A percentile compares a stretch with the other conserved stretches of the same genome.
Conservation (phyloP, 1,140 invertebrate genomes). For the Drosophila fuyamai region DNA sequence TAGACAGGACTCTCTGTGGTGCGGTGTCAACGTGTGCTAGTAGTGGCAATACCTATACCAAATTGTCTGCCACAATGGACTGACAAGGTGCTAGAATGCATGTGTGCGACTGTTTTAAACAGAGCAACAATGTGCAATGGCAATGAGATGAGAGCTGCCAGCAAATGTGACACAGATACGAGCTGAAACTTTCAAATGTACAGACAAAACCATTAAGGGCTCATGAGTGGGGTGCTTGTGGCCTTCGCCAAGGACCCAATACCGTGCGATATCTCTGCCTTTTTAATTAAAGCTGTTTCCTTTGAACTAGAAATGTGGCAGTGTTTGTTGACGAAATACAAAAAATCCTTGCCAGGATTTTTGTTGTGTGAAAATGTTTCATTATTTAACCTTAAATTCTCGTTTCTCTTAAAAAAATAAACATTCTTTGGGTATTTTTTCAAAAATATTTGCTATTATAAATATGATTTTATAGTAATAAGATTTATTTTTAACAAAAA, state of each 20-base stretch:
- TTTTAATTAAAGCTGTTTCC: constrained; percentile 16
- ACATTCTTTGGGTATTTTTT: too few relatives aligned
- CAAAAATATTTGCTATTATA: neutral
- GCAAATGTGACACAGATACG: constrained; percentile 43
- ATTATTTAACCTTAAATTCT: too few relatives aligned
- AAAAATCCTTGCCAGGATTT: too few relatives aligned
- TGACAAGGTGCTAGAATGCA: constrained; percentile 49
- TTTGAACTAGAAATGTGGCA: constrained; percentile 2
- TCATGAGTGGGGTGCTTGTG: neutral
- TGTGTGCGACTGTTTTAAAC: constrained; percentile 29
- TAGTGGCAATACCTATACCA: constrained; percentile 32
- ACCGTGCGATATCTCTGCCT: neutral
- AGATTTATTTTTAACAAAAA: too few relatives aligned
- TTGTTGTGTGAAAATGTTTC: too few relatives aligned
- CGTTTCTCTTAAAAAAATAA: too few relatives aligned
- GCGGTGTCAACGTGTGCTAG: constrained; percentile 33
- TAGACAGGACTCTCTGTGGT: constrained; percentile 40
- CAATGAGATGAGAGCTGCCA: constrained; percentile 42
- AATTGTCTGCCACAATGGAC: constrained; percentile 52
- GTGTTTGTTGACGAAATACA: neutral
- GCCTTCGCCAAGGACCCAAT: neutral
- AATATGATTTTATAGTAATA: neutral
- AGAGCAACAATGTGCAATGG: constrained; percentile 35
- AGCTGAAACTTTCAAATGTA: constrained; percentile 29
- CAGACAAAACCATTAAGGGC: constrained; percentile 6